Conservation (phyloP, 2,888 invertebrate genomes). For the Lasioglossum marginatum region DNA sequence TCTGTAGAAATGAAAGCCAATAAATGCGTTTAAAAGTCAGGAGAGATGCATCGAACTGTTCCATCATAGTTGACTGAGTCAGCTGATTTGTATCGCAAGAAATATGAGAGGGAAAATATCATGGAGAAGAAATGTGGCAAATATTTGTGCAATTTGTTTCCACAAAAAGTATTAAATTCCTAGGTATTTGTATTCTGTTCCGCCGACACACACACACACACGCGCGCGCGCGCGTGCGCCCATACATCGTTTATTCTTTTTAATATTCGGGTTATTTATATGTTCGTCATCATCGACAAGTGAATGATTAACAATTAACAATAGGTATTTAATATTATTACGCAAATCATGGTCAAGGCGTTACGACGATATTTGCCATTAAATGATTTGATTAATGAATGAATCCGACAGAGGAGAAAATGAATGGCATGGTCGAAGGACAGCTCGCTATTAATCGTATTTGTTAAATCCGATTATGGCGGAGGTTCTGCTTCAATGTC, state of each 20-base stretch:
- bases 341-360: neutral
- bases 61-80: neutral
- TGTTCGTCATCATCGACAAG: too few relatives aligned
- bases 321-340: neutral
- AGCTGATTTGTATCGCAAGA: neutral
- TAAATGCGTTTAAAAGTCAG: neutral
- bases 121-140: neutral
- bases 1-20: neutral
- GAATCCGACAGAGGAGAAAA: neutral
- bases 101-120: neutral
- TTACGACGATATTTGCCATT: neutral
- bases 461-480: constrained; percentile 21
- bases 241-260: neutral
- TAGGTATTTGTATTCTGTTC: neutral
- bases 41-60: neutral
- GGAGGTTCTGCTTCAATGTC: neutral
- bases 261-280: neutral
- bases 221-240: too few relatives aligned
- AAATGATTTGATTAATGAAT: constrained; percentile 21
- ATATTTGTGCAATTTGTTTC: neutral
- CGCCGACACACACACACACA: neutral
- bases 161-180: constrained; percentile 21
- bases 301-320: neutral
- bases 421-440: constrained; percentile 13
- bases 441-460: constrained; percentile 19